These are phyloP conservation scores for Formicarius rufipectus DNA, from an alignment of 2,113 vertebrate species.

Conservation along the genomic window DNA sequence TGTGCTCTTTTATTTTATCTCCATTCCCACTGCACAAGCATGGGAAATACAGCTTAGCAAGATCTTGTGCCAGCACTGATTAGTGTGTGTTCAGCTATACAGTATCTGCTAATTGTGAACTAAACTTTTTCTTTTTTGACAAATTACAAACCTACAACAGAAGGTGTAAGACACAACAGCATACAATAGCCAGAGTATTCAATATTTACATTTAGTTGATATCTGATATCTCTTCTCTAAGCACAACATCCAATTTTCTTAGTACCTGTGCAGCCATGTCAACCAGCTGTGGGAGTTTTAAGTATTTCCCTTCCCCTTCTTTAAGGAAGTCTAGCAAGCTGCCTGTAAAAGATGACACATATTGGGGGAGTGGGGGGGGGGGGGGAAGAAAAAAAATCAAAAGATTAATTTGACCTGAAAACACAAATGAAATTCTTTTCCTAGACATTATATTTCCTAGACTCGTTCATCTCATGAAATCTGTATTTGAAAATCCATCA, in stretches of 20 bases:
- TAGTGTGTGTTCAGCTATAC: not conserved
- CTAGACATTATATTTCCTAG: not conserved
- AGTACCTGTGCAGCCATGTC: conserved; percentile 96
- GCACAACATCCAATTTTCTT: not conserved
- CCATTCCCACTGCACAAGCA: not conserved
- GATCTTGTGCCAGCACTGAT: not conserved
- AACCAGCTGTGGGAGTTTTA: conserved; percentile 91
- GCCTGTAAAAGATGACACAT: conserved; percentile 72
- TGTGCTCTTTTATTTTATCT: not conserved
- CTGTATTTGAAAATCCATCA: not conserved
- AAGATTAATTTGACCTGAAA: not conserved
- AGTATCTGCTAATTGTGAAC: not conserved
- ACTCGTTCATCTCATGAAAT: not conserved
- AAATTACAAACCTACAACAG: not conserved
- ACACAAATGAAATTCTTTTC: not conserved
- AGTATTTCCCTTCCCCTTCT: conserved; percentile 93
- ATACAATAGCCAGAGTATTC: not conserved
- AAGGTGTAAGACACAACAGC: not conserved
- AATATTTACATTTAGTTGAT: not conserved
- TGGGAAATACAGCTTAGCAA: not conserved
- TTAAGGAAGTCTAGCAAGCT: conserved; percentile 94
- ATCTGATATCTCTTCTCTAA: not conserved
- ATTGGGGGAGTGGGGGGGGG: not conserved
- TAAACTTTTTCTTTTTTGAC: not conserved
- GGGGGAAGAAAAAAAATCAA: not conserved